Evolutionary conservation across 2,888 invertebrate genomes (phyloP).

Genomic region (Dilophus febrilis): DNA sequence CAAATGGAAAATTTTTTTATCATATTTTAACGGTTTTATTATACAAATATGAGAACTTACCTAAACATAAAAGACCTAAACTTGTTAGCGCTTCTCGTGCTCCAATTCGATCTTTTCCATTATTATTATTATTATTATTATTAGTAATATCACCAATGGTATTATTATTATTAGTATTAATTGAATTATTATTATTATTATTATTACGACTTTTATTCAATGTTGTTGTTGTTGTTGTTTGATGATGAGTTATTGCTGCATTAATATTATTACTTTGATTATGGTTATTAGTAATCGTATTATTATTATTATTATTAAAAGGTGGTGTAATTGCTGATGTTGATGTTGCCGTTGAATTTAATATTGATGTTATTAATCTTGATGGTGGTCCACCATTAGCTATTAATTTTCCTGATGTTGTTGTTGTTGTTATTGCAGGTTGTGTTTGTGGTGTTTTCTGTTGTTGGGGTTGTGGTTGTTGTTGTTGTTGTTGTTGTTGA

Average conservation of each 20-base stretch:
- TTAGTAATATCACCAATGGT: constrained; percentile 34
- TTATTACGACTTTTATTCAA: too few relatives aligned
- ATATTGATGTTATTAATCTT: constrained; percentile 20
- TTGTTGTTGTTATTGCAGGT: constrained; percentile 10
- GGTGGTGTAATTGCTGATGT: constrained; percentile 14
- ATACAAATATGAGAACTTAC: constrained; percentile 15
- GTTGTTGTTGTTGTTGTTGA: too few relatives aligned
- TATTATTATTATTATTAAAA: constrained; percentile 17
- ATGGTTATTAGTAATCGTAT: constrained; percentile 12
- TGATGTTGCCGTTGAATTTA: constrained; percentile 21
- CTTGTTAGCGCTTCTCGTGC: constrained; percentile 70
- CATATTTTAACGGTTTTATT: too few relatives aligned
- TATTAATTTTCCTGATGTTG: constrained; percentile 14
- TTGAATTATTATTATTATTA: too few relatives aligned
- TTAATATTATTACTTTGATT: constrained; percentile 20
- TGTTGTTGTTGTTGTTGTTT: too few relatives aligned
- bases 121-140: constrained; percentile 19
- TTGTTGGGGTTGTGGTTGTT: too few relatives aligned
- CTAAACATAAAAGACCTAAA: constrained; percentile 64
- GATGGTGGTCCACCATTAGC: constrained; percentile 26
- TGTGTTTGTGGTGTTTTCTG: constrained; percentile 2
- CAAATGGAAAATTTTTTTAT: too few relatives aligned
- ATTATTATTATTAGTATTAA: too few relatives aligned
- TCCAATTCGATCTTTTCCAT: constrained; percentile 36
- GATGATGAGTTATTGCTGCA: too few relatives aligned